Percentiles rank a stretch among this genome's conserved stretches.
Evolutionary conservation across 2,797 vertebrate species (phyloP).

Genomic region (Halcyon smyrnensis): DNA sequence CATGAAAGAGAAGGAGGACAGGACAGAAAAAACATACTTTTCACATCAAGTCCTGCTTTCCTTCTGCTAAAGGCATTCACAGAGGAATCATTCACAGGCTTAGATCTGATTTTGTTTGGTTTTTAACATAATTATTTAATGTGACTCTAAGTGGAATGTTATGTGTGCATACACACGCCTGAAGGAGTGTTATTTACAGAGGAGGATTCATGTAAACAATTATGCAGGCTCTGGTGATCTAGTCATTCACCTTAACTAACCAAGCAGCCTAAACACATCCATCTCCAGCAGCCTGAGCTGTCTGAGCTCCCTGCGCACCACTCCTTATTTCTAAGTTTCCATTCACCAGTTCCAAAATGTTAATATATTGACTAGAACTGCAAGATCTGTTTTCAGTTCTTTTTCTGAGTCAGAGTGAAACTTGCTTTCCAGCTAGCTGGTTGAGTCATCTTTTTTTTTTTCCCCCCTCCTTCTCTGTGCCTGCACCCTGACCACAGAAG

Average conservation of each 20-base stretch:
- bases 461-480: neutral
- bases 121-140: neutral
- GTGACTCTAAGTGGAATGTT: fast-evolving
- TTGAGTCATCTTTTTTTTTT: neutral
- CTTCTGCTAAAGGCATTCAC: slow-evolving; percentile 28
- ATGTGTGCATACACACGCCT: neutral
- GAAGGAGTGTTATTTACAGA: neutral
- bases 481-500: neutral
- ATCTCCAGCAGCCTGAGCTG: neutral
- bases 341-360: neutral
- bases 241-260: neutral
- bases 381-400: neutral
- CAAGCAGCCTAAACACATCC: neutral
- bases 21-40: neutral
- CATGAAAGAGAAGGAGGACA: neutral
- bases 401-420: neutral
- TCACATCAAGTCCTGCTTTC: neutral
- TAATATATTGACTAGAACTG: neutral
- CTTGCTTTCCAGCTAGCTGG: neutral
- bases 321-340: neutral
- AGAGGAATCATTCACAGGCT: neutral
- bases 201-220: neutral
- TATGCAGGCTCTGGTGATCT: neutral
- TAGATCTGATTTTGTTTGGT: neutral
- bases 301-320: neutral